These are phyloP conservation scores for Epirrita christyi DNA, from an alignment of 2,888 invertebrate genomes.

Conservation along the genomic window DNA sequence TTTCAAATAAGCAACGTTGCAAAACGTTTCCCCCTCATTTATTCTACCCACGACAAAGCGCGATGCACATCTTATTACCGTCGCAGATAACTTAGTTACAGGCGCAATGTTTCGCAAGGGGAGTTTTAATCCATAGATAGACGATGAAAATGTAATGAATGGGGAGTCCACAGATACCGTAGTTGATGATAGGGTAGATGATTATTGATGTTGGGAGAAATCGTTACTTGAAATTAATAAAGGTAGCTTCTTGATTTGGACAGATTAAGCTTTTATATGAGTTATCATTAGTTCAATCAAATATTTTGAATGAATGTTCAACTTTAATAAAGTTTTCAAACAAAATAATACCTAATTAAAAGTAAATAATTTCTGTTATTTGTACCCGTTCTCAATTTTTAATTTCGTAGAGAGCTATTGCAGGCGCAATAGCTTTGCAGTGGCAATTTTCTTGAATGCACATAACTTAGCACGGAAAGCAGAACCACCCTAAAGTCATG, in stretches of 20 bases:
- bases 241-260: not conserved
- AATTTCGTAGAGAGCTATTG: constrained; percentile 17
- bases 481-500: no score
- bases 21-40: constrained; percentile 8
- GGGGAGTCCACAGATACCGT: constrained; percentile 2
- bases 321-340: not conserved
- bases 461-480: no score
- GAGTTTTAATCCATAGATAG: constrained; percentile 11
- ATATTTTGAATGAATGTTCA: not conserved
- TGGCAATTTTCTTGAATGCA: constrained; percentile 18
- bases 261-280: not conserved
- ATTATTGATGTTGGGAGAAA: constrained; percentile 9
- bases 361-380: not conserved
- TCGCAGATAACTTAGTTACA: constrained; percentile 23
- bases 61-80: constrained; percentile 27
- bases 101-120: constrained; percentile 29
- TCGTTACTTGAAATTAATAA: not conserved
- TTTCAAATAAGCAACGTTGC: constrained; percentile 2
- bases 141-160: constrained; percentile 29
- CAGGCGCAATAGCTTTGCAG: constrained; percentile 6
- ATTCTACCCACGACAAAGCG: constrained; percentile 14
- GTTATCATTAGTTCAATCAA: no score
- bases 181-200: not conserved
- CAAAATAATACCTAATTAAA: no score
- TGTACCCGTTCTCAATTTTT: not conserved